Conservation (phyloP, 2,888 invertebrate genomes). For the Sinodicranocentrus sp. region DNA sequence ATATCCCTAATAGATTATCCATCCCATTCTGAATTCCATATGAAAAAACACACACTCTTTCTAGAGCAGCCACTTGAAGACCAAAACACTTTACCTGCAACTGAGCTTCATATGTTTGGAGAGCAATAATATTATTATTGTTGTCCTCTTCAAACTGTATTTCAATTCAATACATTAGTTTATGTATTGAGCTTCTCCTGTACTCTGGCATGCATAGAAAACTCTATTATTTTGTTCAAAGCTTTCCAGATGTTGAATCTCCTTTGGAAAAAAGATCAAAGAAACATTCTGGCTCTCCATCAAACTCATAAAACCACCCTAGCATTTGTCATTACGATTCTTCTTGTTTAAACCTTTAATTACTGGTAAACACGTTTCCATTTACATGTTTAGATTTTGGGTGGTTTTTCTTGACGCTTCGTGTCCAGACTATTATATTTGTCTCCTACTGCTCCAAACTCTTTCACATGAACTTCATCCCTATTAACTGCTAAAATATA, state of each 20-base stretch:
- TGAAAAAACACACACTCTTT: not conserved
- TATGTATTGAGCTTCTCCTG: constrained; percentile 33
- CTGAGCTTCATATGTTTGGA: constrained; percentile 7
- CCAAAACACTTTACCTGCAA: not conserved
- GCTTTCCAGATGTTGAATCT: constrained; percentile 26
- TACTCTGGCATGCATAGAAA: not conserved
- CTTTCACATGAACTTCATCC: not conserved
- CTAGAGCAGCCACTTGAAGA: not conserved
- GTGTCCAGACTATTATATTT: constrained; percentile 3
- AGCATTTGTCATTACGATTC: constrained; percentile 53
- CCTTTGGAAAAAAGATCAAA: constrained; percentile 15
- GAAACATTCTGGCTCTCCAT: constrained; percentile 37
- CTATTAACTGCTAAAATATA: too few species aligned
- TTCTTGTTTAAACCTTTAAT: constrained; percentile 56
- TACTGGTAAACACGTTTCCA: constrained; percentile 56
- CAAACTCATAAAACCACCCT: constrained; percentile 54
- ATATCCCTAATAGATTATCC: constrained; percentile 10
- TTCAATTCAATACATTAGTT: constrained; percentile 30
- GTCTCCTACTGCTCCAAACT: not conserved
- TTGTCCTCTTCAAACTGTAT: constrained; percentile 26
- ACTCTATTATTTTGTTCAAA: not conserved
- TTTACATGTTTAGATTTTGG: constrained; percentile 60
- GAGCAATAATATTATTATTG: constrained; percentile 28
- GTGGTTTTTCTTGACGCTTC: constrained; percentile 33
- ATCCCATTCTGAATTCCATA: not conserved